Percentiles rank a stretch among this genome's conserved stretches.
These are phyloP conservation scores for Pocota personata DNA, from an alignment of 2,888 invertebrate genomes.

Conservation along the genomic window DNA sequence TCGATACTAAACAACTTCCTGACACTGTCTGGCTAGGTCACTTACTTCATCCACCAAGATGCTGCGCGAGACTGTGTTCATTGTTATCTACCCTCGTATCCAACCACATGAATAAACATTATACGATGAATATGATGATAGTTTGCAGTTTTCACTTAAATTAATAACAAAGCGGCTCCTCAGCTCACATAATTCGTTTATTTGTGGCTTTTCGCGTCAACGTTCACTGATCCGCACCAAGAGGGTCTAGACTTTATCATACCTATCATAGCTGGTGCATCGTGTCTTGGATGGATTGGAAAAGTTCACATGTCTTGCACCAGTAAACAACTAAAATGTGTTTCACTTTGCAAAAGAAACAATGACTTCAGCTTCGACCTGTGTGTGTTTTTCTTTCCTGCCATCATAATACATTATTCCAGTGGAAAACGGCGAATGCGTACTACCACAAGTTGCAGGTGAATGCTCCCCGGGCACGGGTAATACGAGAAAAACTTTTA, in stretches of 20 bases:
- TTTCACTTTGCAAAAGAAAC: conserved; percentile 34
- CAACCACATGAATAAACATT: conserved; percentile 48
- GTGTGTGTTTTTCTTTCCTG: neutral
- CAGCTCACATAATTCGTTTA: conserved; percentile 51
- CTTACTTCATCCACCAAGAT: conserved; percentile 21
- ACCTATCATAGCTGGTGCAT: conserved; percentile 9
- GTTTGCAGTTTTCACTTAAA: conserved; percentile 54
- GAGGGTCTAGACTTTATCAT: conserved; percentile 39
- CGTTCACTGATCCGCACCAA: conserved; percentile 6
- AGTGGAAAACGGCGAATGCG: conserved; percentile 32
- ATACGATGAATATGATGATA: conserved; percentile 6
- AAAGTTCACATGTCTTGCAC: conserved; percentile 44
- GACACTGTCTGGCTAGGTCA: conserved; percentile 41
- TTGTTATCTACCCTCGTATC: conserved; percentile 4
- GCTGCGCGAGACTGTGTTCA: conserved; percentile 11
- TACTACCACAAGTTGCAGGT: conserved; percentile 50
- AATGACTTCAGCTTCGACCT: conserved; percentile 13
- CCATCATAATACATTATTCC: conserved; percentile 22
- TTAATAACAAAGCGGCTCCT: conserved; percentile 36
- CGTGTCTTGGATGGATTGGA: conserved; percentile 24
- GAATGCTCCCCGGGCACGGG: conserved; percentile 42
- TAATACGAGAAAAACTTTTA: conserved; percentile 62
- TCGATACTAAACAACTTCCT: conserved; percentile 54
- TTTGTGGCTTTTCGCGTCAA: conserved; percentile 28
- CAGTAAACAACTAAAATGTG: conserved; percentile 40